phyloP scores from a whole-genome alignment of 1,140 invertebrate genomes.

The Doryteuthis pealeii region DNA sequence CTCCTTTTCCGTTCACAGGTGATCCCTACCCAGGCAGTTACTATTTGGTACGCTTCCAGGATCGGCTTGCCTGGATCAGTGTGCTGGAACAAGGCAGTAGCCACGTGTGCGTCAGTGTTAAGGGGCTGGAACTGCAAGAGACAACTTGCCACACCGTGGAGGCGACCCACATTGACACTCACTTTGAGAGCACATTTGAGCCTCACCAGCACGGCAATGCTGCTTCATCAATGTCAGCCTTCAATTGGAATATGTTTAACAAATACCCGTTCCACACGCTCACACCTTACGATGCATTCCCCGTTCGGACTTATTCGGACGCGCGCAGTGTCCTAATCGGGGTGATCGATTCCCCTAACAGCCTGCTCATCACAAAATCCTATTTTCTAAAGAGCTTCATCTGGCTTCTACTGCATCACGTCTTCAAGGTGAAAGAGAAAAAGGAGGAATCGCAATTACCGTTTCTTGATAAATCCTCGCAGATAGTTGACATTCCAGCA shows the following conservation, averaged over 20 bases:
- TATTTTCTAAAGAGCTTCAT: conserved; percentile 59
- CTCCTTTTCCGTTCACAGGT: conserved; percentile 38
- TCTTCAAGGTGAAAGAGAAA: conserved; percentile 41
- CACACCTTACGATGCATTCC: conserved; percentile 48
- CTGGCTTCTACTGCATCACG: conserved; percentile 60
- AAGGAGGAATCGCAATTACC: conserved; percentile 24
- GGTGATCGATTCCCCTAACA: conserved; percentile 61
- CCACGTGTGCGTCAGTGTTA: conserved; percentile 58
- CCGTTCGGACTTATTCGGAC: conserved; percentile 60
- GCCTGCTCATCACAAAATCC: conserved; percentile 51
- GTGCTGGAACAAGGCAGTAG: conserved; percentile 59
- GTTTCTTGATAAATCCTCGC: not conserved
- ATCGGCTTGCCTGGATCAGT: conserved; percentile 61
- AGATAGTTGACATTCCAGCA: not conserved
- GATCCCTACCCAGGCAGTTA: conserved; percentile 58
- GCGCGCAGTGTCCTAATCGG: conserved; percentile 63
- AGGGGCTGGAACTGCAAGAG: conserved; percentile 64
- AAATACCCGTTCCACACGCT: conserved; percentile 53
- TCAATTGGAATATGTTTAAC: conserved; percentile 35
- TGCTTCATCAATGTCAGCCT: not conserved
- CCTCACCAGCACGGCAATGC: conserved; percentile 20
- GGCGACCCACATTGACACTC: conserved; percentile 62
- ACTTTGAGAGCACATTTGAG: conserved; percentile 60
- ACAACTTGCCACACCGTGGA: conserved; percentile 65
- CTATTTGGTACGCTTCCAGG: conserved; percentile 61